These are phyloP conservation scores for Montipora foliosa DNA, from an alignment of 64 coral and sea anemone genomes.

Conservation along the genomic window DNA sequence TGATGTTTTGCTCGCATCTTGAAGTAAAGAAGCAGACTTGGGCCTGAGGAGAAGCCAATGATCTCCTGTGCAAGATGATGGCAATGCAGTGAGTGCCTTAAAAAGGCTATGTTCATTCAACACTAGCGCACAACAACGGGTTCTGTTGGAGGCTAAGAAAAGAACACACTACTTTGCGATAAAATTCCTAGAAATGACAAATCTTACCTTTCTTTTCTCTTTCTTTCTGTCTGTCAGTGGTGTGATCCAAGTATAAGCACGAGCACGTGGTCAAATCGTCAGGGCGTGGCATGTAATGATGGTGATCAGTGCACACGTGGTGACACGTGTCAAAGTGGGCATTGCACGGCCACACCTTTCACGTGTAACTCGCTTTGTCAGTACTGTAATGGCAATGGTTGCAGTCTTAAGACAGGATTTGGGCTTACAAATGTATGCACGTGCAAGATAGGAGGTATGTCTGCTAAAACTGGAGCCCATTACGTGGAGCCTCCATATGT, in stretches of 20 bases:
- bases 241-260: slow-evolving; percentile 57
- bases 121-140: too few relatives aligned
- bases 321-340: slow-evolving; percentile 74
- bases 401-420: slow-evolving; percentile 82
- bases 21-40: too few relatives aligned
- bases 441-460: slow-evolving; percentile 92
- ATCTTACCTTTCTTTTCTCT: not conserved
- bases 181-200: not conserved
- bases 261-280: slow-evolving; percentile 53
- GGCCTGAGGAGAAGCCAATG: too few relatives aligned
- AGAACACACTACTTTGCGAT: not conserved
- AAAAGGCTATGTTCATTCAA: too few relatives aligned
- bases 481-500: too few relatives aligned
- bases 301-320: slow-evolving; percentile 70
- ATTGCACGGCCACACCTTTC: slow-evolving; percentile 80
- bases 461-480: too few relatives aligned
- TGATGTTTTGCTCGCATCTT: too few relatives aligned
- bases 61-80: too few relatives aligned
- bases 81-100: too few relatives aligned
- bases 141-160: not conserved
- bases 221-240: slow-evolving; percentile 54
- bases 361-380: slow-evolving; percentile 86
- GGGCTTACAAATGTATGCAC: slow-evolving; percentile 78
- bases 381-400: slow-evolving; percentile 79
- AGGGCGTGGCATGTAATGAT: slow-evolving; percentile 79